Percentiles rank a stretch among this genome's conserved stretches.
Conservation (phyloP, 2,888 invertebrate species). For the Dryadula phaetusa region DNA sequence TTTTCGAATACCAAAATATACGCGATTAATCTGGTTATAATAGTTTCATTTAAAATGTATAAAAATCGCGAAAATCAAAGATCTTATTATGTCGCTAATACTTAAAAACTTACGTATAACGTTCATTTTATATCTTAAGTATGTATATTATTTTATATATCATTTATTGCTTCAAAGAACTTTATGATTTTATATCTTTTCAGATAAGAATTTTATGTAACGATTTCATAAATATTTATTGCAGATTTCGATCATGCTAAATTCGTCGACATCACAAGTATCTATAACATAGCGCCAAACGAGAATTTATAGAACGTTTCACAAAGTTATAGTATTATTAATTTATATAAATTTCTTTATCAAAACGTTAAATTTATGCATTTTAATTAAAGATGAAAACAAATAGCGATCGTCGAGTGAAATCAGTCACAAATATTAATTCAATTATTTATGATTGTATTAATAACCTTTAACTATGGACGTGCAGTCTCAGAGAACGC, state of each 20-base stretch:
- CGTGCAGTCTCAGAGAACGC: too few species aligned
- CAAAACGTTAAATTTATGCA: neutral
- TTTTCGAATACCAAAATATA: too few species aligned
- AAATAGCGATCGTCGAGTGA: too few species aligned
- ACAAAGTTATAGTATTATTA: neutral
- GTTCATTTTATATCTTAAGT: neutral
- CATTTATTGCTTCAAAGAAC: neutral
- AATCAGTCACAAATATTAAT: too few species aligned
- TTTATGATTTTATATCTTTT: slow-evolving; percentile 8
- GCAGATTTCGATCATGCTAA: neutral
- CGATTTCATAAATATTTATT: slow-evolving; percentile 21
- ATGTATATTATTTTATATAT: neutral
- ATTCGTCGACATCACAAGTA: neutral
- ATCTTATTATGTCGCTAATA: too few species aligned
- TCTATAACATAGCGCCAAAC: neutral
- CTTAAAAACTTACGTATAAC: neutral
- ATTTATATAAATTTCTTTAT: neutral
- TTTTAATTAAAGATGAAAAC: neutral
- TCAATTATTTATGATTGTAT: too few species aligned
- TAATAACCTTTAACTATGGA: too few species aligned
- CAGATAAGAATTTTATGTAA: slow-evolving; percentile 11
- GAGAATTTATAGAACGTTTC: neutral
- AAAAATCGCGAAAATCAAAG: too few species aligned
- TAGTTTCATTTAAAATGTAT: too few species aligned
- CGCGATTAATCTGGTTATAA: too few species aligned